Percentiles rank a stretch among this genome's conserved stretches.
Evolutionary conservation across 2,888 invertebrate species (phyloP).

Genomic region (Lissocephala sabroskyi): DNA sequence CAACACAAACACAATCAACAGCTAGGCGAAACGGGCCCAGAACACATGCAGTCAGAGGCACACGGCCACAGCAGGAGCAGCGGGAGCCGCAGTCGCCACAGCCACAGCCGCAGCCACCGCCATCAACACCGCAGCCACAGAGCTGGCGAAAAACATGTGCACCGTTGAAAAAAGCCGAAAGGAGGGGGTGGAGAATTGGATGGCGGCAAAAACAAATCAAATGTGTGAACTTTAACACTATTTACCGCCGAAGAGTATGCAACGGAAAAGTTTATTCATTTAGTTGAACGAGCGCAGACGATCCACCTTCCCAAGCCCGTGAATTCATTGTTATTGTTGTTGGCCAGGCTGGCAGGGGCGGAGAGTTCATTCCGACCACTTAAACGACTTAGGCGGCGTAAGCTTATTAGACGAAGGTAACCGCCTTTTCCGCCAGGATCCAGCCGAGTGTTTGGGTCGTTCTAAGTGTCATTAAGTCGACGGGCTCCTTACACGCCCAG

Average conservation of each 20-base stretch:
- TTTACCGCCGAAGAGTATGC: conserved; percentile 62
- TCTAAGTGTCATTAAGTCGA: no score
- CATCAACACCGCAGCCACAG: neutral
- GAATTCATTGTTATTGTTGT: no score
- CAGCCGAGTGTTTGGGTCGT: no score
- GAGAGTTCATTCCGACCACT: conserved; percentile 28
- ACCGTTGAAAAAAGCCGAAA: neutral
- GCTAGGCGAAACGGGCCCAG: neutral
- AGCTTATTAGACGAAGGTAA: conserved; percentile 50
- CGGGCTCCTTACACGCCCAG: no score
- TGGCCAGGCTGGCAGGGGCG: neutral
- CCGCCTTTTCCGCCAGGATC: no score
- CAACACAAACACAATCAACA: conserved; percentile 21
- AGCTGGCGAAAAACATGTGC: conserved; percentile 1
- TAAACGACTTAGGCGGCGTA: conserved; percentile 47
- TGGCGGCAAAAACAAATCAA: conserved; percentile 52
- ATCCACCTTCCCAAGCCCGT: conserved; percentile 1
- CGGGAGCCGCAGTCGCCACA: neutral
- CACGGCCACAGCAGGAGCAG: neutral
- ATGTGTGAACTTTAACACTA: conserved; percentile 65
- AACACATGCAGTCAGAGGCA: neutral
- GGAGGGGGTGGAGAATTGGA: conserved; percentile 17
- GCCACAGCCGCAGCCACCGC: neutral
- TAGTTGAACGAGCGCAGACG: conserved; percentile 57
- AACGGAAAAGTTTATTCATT: conserved; percentile 61